phyloP scores from a whole-genome alignment of 2,113 vertebrate species.

The Tupaia chinensis region DNA sequence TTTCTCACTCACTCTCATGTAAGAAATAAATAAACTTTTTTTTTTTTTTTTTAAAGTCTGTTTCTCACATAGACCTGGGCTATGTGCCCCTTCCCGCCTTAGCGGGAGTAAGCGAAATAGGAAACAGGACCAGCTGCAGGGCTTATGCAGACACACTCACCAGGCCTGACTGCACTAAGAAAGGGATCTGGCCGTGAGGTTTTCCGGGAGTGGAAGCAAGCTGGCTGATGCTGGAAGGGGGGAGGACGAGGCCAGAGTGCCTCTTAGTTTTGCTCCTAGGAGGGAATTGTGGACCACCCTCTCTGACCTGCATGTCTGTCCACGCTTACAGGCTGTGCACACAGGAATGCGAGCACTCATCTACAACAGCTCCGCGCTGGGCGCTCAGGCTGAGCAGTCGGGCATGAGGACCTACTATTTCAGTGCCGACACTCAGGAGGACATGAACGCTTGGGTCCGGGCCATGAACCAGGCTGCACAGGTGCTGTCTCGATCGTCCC shows the following conservation, averaged over 20 bases:
- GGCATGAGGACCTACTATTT: conserved; percentile 99
- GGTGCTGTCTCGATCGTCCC: conserved; percentile 93
- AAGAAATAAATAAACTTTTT: no score
- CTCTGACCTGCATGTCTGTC: background rate
- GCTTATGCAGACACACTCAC: background rate
- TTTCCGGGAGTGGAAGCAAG: background rate
- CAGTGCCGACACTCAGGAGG: conserved; percentile 98
- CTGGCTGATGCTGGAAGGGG: background rate
- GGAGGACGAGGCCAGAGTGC: background rate
- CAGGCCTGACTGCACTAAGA: background rate
- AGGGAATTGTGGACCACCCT: background rate
- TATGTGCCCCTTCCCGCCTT: background rate
- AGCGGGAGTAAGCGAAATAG: background rate
- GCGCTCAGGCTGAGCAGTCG: conserved; percentile 95
- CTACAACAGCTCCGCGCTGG: conserved; percentile 94
- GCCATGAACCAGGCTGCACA: conserved; percentile 99
- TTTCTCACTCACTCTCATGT: no score
- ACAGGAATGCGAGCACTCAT: conserved; percentile 98
- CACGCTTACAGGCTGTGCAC: conserved; percentile 92
- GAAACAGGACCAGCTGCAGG: background rate
- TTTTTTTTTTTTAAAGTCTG: background rate
- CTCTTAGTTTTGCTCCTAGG: background rate
- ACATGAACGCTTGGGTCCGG: conserved; percentile 97
- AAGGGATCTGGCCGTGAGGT: background rate
- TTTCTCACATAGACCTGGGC: background rate